These are phyloP conservation scores for Dasysyrphus albostriatus DNA, from an alignment of 2,888 invertebrate species.

Conservation along the genomic window DNA sequence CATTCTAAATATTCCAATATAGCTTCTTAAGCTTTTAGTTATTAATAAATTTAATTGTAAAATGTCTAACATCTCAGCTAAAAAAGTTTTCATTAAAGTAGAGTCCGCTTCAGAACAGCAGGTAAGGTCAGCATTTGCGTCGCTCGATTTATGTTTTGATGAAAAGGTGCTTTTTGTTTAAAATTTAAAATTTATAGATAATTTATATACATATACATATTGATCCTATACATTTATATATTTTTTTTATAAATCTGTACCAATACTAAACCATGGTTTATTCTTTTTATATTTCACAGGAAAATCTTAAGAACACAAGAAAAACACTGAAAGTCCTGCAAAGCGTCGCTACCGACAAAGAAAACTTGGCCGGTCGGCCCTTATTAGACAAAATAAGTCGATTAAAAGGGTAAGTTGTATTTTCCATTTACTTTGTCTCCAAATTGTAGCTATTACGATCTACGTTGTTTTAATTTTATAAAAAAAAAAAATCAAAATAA, in stretches of 20 bases:
- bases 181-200: not conserved
- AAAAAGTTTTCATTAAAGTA: constrained; percentile 83
- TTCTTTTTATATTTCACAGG: constrained; percentile 80
- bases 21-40: constrained; percentile 17
- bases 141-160: constrained; percentile 42
- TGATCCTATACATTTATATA: too few relatives aligned
- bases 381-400: constrained; percentile 85
- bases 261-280: not conserved
- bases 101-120: constrained; percentile 83
- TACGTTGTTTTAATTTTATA: not conserved
- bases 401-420: constrained; percentile 84
- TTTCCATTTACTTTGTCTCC: not conserved
- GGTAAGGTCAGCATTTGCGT: constrained; percentile 73
- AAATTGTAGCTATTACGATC: not conserved
- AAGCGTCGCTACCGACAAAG: constrained; percentile 89
- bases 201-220: not conserved
- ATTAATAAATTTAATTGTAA: constrained; percentile 70
- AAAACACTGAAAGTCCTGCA: constrained; percentile 91
- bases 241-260: not conserved
- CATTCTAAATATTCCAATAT: not conserved
- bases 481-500: not conserved
- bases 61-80: constrained; percentile 82
- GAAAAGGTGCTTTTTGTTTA: constrained; percentile 41
- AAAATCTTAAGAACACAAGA: constrained; percentile 86
- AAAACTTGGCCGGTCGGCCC: constrained; percentile 90